Base-by-base conservation (phyloP, 2,797 vertebrate species). In the Kryptopterus vitreolus region DNA sequence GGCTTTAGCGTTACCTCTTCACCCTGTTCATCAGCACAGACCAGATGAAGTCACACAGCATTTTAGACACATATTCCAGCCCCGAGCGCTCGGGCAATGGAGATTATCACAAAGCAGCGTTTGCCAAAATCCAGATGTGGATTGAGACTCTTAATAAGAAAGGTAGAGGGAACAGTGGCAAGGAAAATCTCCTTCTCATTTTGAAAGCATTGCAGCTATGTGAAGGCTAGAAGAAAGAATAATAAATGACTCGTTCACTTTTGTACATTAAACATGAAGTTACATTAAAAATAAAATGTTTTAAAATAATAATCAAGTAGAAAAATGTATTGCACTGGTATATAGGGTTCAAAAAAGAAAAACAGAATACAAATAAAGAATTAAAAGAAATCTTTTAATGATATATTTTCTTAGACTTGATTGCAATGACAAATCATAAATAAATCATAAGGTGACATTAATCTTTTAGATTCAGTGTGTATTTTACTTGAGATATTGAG, bases 41-140 rank as follows among this genome's bases (percentile, higher is more conserved):
- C 46, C 79, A 71, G 24, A 26, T 13, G 33, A 59, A 33, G 53
- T 35, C 35, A 35, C 48, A 26, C 16, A 20, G 29, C 24, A 63
- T 62, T 18, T 61, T 8, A 24, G 18, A 26, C 2, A 33, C 10
- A 59, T 15, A 11, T 20, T 26, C 11, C 29, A 38, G 20, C 11
- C 38, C 38, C 38, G 10, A 43, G 8, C 10, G 38, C 38, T 43
- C 38, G 10, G 38, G 26, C n/a, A 26, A 10, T 20, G 58, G 7
- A 58, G 13, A 58, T 43, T 5, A 58, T 58, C 33, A 26, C 15
- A 26, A 43, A 26, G 15, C 53, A 38, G 35, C 53, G n/a, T 58
- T 24, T 26, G 53, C 33, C 38, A n/a, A 74, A 58, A 74, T 58
- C 71, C 35, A 43, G 53, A 58, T 74, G 71, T 58, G 53, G 53